phyloP scores from a whole-genome alignment of 2,888 invertebrate genomes.

The Ashinkailepas kermadecensis region DNA sequence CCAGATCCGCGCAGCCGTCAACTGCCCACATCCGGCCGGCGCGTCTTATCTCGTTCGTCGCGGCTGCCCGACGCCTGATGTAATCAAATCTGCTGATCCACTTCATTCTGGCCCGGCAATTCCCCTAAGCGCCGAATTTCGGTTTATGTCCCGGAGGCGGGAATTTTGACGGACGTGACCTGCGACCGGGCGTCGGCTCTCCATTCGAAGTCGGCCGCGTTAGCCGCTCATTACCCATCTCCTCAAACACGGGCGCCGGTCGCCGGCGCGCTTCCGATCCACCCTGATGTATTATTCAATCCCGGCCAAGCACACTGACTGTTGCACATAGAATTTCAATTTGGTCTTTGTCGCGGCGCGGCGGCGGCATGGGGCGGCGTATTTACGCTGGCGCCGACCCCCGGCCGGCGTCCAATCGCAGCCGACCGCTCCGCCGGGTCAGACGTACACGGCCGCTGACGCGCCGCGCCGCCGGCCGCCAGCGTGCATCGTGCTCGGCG shows the following conservation, averaged over 20 bases:
- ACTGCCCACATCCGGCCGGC: too few relatives aligned
- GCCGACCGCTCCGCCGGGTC: background rate
- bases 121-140: background rate
- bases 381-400: background rate
- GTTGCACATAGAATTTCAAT: background rate
- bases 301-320: background rate
- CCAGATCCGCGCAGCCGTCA: too few relatives aligned
- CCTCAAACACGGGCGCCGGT: background rate
- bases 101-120: background rate
- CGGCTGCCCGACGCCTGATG: background rate
- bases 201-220: background rate
- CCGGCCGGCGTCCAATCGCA: background rate
- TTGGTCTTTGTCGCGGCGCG: background rate
- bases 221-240: background rate
- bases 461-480: background rate
- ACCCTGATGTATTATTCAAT: background rate
- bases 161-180: background rate
- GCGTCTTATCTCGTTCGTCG: background rate
- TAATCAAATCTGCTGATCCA: constrained; percentile 4
- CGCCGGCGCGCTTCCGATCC: background rate
- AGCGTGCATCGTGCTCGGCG: background rate
- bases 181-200: background rate
- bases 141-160: background rate
- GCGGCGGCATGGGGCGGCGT: background rate
- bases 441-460: background rate